These are phyloP conservation scores for Antennarius striatus DNA, from an alignment of 2,113 vertebrate genomes.

Conservation along the genomic window DNA sequence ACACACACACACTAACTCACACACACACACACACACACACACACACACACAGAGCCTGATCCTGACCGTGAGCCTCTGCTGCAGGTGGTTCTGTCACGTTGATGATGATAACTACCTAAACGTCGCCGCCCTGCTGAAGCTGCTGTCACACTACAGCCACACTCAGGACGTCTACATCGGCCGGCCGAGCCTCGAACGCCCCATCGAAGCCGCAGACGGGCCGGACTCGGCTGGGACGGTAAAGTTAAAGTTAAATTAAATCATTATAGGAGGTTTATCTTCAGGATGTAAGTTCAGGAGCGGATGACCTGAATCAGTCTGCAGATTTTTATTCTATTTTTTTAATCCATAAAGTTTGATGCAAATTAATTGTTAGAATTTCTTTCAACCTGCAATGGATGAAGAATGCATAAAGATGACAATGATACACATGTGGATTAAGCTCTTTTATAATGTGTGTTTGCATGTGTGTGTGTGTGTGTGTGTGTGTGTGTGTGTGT, in stretches of 20 bases:
- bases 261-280: too few relatives aligned
- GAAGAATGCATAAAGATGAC: too few relatives aligned
- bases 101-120: constrained; percentile 95
- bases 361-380: too few relatives aligned
- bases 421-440: too few relatives aligned
- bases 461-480: too few relatives aligned
- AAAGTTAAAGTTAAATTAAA: constrained; percentile 29
- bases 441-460: too few relatives aligned
- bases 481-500: neutral
- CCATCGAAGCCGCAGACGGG: constrained; percentile 87
- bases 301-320: too few relatives aligned
- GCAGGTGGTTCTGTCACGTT: constrained; percentile 94
- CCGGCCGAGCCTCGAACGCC: constrained; percentile 90
- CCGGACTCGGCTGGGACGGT: constrained; percentile 84
- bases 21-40: neutral
- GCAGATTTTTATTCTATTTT: too few relatives aligned
- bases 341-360: too few relatives aligned
- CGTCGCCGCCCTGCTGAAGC: constrained; percentile 78
- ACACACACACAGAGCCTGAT: neutral
- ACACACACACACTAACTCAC: neutral
- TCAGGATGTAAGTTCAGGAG: too few relatives aligned
- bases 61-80: neutral
- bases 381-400: too few relatives aligned
- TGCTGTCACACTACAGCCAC: constrained; percentile 86
- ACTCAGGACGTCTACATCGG: constrained; percentile 88